Evolutionary conservation across 2,888 invertebrate species (phyloP).

Genomic region (Scaptomyza cyrtandrae): DNA sequence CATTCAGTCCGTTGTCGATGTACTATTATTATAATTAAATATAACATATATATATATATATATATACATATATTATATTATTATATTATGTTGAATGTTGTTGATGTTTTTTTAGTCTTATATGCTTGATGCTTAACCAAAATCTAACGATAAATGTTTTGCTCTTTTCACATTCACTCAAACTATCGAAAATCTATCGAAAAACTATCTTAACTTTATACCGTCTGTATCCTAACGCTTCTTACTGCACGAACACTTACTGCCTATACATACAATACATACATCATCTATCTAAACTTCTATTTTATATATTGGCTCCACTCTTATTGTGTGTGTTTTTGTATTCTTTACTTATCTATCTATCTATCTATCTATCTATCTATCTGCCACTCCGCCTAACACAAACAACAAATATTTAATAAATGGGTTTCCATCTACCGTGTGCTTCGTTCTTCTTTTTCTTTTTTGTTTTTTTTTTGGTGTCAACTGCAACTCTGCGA

Average conservation of each 20-base stretch:
- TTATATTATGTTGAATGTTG: constrained; percentile 27
- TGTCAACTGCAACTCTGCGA: not conserved
- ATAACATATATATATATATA: too few relatives aligned
- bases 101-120: constrained; percentile 7
- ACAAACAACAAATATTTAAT: not conserved
- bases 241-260: constrained; percentile 27
- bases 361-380: constrained; percentile 21
- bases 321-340: constrained; percentile 47
- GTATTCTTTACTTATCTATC: constrained; percentile 17
- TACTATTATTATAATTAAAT: not conserved
- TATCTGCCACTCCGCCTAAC: constrained; percentile 12
- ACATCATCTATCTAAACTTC: not conserved
- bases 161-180: constrained; percentile 26
- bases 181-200: constrained; percentile 4
- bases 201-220: not conserved
- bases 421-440: not conserved
- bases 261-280: too few relatives aligned
- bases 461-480: not conserved
- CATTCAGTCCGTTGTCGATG: not conserved
- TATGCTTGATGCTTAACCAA: constrained; percentile 32
- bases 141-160: constrained; percentile 49
- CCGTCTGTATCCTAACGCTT: not conserved
- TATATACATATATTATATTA: not conserved
- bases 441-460: not conserved
- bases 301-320: constrained; percentile 24